phyloP scores from a whole-genome alignment of 2,888 invertebrate species.

The Drosophila mettleri region DNA sequence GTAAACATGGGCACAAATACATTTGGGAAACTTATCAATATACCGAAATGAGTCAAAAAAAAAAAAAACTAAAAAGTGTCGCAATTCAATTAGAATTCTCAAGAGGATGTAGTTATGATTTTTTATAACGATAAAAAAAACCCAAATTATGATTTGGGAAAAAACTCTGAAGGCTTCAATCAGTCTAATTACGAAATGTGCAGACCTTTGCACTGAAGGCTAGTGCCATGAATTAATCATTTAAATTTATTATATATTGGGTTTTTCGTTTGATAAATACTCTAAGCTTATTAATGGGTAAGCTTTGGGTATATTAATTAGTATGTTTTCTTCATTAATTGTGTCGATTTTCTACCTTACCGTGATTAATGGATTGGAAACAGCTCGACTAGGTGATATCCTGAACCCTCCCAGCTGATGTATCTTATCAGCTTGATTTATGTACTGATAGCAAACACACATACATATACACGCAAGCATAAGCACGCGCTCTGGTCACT shows the following conservation, averaged over 20 bases:
- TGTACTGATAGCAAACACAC: too few relatives aligned
- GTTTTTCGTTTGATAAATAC: not conserved
- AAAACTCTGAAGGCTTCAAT: constrained; percentile 10
- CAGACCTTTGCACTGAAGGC: too few relatives aligned
- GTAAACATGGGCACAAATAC: not conserved
- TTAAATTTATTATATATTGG: not conserved
- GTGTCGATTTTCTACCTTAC: too few relatives aligned
- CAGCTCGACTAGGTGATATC: too few relatives aligned
- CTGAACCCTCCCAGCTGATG: too few relatives aligned
- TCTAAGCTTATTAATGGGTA: not conserved
- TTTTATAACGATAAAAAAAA: not conserved
- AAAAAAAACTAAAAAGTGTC: not conserved
- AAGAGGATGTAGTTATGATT: not conserved
- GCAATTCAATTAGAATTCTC: not conserved
- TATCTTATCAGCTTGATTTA: too few relatives aligned
- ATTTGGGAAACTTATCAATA: not conserved
- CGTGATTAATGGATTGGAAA: too few relatives aligned
- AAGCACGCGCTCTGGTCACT: too few relatives aligned
- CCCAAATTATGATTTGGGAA: not conserved
- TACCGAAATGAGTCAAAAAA: not conserved
- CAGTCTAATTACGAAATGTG: not conserved
- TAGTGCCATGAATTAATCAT: constrained; percentile 18
- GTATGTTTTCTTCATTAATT: too few relatives aligned
- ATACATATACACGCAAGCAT: too few relatives aligned
- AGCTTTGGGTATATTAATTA: not conserved